phyloP scores from a whole-genome alignment of 2,113 vertebrate species.

The Tetraodon nigroviridis region DNA sequence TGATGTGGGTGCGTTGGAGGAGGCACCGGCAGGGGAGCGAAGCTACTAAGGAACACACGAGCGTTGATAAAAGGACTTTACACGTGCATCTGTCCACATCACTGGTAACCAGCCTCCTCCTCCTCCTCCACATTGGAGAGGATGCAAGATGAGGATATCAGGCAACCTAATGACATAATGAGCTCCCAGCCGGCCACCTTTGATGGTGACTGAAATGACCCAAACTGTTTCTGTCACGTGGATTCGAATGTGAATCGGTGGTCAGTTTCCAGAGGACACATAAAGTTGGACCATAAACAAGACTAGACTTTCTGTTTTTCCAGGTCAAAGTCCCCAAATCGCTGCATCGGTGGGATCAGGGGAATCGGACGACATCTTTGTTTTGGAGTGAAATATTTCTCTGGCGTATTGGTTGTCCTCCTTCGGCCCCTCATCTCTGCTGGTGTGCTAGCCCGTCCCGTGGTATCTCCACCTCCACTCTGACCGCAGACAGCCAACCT shows the following conservation, averaged over 20 bases:
- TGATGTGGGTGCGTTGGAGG: slow-evolving; percentile 57
- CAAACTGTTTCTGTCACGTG: slow-evolving; percentile 19
- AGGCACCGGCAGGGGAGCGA: slow-evolving; percentile 19
- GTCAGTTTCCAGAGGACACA: slow-evolving; percentile 40
- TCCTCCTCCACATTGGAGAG: slow-evolving; percentile 8
- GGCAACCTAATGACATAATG: slow-evolving; percentile 67
- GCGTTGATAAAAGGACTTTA: slow-evolving; percentile 49
- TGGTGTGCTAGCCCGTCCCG: too few species aligned
- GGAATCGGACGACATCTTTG: too few species aligned
- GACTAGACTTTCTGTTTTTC: slow-evolving; percentile 29
- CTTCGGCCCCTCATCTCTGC: too few species aligned
- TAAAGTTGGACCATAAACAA: slow-evolving; percentile 52
- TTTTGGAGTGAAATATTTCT: too few species aligned
- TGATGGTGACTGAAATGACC: slow-evolving; percentile 43
- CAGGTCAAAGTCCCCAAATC: slow-evolving; percentile 47
- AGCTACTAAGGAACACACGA: slow-evolving; percentile 28
- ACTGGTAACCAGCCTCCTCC: slow-evolving; percentile 27
- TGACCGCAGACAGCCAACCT: too few species aligned
- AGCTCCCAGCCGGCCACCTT: slow-evolving; percentile 41
- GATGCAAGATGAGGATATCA: slow-evolving; percentile 46
- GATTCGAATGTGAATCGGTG: slow-evolving; percentile 59
- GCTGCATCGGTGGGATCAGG: background rate
- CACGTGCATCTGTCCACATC: slow-evolving; percentile 34
- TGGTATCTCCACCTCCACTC: too few species aligned
- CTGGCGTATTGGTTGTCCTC: too few species aligned